Evolutionary conservation across 2,113 vertebrate species (phyloP).

Genomic region (Hippocampus zosterae): DNA sequence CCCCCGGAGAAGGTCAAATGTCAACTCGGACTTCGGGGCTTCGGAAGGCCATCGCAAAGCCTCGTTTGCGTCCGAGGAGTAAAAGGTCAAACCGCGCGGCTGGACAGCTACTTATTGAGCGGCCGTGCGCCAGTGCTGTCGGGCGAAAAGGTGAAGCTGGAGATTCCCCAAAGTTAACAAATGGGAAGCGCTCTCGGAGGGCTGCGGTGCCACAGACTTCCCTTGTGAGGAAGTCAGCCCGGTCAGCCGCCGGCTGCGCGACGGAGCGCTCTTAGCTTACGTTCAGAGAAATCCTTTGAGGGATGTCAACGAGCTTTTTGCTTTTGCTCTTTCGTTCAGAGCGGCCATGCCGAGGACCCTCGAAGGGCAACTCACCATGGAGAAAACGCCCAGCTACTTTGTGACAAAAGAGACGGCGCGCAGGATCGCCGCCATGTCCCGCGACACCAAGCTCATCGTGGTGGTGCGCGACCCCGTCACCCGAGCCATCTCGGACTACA

Average conservation of each 20-base stretch:
- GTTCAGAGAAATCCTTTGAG: neutral
- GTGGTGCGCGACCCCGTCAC: slow-evolving; percentile 81
- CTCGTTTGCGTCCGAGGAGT: slow-evolving; percentile 19
- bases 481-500: slow-evolving; percentile 71
- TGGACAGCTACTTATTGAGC: neutral
- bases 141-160: slow-evolving; percentile 19
- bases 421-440: slow-evolving; percentile 84
- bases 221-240: slow-evolving; percentile 35
- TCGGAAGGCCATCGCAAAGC: slow-evolving; percentile 26
- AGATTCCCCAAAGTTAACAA: slow-evolving; percentile 1
- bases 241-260: slow-evolving; percentile 21
- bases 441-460: slow-evolving; percentile 85
- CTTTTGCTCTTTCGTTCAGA: slow-evolving; percentile 64
- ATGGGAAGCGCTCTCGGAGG: neutral
- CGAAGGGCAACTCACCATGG: slow-evolving; percentile 88
- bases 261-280: slow-evolving; percentile 10
- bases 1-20: slow-evolving; percentile 39
- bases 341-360: slow-evolving; percentile 87
- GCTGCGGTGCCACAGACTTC: slow-evolving; percentile 48
- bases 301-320: slow-evolving; percentile 31
- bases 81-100: slow-evolving; percentile 6
- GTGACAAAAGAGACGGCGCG: slow-evolving; percentile 84
- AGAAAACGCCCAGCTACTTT: slow-evolving; percentile 93
- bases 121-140: neutral
- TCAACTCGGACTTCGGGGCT: slow-evolving; percentile 12